phyloP scores from a whole-genome alignment of 2,888 invertebrate species.

The Nemoura dubitans region DNA sequence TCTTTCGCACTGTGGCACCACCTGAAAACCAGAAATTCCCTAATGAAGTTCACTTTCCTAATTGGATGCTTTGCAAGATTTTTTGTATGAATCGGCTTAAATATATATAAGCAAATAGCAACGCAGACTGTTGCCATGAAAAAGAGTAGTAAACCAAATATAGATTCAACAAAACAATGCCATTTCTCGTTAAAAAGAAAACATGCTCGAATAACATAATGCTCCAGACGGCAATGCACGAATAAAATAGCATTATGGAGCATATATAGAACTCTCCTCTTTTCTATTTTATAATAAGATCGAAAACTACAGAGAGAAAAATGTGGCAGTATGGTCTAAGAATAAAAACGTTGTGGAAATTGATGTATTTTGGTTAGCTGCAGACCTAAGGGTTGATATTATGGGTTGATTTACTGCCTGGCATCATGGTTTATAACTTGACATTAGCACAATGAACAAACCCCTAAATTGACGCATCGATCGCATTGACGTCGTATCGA shows the following conservation, averaged over 20 bases:
- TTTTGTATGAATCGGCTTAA: not conserved
- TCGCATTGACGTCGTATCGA: not conserved
- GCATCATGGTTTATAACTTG: not conserved
- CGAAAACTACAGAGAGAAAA: not conserved
- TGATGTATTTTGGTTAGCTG: not conserved
- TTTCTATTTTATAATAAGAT: not conserved
- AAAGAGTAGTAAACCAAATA: not conserved
- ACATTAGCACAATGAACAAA: conserved; percentile 7
- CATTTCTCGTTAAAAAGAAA: not conserved
- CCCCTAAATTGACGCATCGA: not conserved
- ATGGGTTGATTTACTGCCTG: not conserved
- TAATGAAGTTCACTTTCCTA: not conserved
- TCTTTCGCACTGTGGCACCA: not conserved
- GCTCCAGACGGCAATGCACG: not conserved
- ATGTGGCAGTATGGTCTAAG: not conserved
- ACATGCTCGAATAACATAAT: not conserved
- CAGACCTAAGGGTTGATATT: not conserved
- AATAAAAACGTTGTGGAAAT: not conserved
- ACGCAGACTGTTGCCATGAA: not conserved
- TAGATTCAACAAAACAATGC: not conserved
- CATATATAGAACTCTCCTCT: not conserved
- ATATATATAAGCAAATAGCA: not conserved
- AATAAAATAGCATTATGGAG: not conserved
- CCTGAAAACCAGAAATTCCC: not conserved
- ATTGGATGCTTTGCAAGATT: not conserved